Evolutionary conservation across 2,113 vertebrate species (phyloP).

Genomic region (Bubo blakistoni): DNA sequence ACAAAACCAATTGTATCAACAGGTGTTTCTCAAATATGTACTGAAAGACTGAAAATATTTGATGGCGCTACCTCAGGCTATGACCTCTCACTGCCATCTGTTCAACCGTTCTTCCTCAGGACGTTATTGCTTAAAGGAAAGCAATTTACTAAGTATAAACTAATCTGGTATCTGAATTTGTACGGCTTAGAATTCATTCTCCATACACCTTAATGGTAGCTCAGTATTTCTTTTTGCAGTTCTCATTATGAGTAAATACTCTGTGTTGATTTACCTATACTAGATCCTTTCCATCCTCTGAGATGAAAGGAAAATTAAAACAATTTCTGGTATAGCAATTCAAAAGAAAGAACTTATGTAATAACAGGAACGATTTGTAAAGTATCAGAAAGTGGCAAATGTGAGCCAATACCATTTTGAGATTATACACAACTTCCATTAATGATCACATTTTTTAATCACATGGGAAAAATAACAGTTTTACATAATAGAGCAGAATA

Average conservation of each 20-base stretch:
- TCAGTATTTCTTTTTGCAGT: not conserved
- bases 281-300: not conserved
- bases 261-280: not conserved
- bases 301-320: not conserved
- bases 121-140: not conserved
- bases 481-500: not conserved
- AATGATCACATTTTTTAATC: not conserved
- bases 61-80: not conserved
- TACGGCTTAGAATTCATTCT: not conserved
- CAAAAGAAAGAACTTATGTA: not conserved
- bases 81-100: not conserved
- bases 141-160: not conserved
- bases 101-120: not conserved
- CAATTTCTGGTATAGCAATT: not conserved
- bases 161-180: not conserved
- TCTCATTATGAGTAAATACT: not conserved
- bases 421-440: not conserved
- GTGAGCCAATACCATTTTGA: not conserved
- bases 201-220: not conserved
- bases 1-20: not conserved
- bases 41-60: not conserved
- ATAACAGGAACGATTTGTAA: not conserved
- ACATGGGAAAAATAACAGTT: not conserved
- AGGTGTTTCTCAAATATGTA: not conserved
- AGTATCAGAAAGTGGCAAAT: not conserved